Evolutionary conservation across 2,888 invertebrate genomes (phyloP).

Genomic region (Cantharis lateralis): DNA sequence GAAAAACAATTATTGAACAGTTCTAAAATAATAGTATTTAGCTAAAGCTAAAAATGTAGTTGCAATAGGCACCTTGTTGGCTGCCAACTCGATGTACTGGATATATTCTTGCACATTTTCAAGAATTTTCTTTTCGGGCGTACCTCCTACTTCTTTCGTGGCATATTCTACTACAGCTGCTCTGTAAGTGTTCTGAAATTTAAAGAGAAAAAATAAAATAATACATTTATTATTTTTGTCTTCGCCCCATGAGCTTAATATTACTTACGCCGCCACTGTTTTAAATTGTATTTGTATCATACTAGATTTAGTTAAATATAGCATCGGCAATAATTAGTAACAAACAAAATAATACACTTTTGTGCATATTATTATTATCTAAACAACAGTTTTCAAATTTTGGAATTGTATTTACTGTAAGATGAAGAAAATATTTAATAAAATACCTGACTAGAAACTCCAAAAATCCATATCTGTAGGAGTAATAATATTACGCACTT

Average conservation of each 20-base stretch:
- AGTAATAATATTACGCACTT: background rate
- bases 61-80: background rate
- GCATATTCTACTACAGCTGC: conserved; percentile 39
- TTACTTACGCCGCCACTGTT: background rate
- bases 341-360: background rate
- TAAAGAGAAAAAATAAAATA: background rate
- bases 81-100: conserved; percentile 19
- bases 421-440: too few relatives aligned
- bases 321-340: background rate
- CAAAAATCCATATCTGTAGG: background rate
- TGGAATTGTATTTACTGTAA: too few relatives aligned
- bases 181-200: conserved; percentile 23
- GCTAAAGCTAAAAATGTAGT: background rate
- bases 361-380: too few relatives aligned
- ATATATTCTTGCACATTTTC: conserved; percentile 26
- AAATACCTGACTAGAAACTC: background rate
- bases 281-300: background rate
- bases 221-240: background rate
- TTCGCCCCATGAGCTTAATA: too few relatives aligned
- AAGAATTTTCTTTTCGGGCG: conserved; percentile 11
- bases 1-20: conserved; percentile 2
- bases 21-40: background rate
- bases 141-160: background rate
- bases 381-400: too few relatives aligned
- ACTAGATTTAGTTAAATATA: background rate